Percentiles rank a stretch among this genome's conserved stretches.
Evolutionary conservation across 2,797 vertebrate species (phyloP).

Genomic region (Schizopygopsis pylzovi): DNA sequence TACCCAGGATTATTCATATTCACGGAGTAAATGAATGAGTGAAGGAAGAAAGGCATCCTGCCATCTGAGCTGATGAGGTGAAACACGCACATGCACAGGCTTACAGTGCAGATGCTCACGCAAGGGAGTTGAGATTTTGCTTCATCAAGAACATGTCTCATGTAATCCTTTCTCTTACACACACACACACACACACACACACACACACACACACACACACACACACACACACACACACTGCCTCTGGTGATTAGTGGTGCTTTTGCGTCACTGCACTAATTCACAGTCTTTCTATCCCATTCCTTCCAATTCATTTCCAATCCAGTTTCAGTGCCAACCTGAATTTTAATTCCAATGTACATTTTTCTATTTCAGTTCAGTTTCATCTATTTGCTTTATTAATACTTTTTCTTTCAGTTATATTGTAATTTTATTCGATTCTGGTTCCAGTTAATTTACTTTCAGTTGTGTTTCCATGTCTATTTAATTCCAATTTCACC

Average conservation of each 20-base stretch:
- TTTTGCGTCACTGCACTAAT: constrained; percentile 7
- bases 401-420: background rate
- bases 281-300: constrained; percentile 18
- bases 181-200: constrained; percentile 46
- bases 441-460: background rate
- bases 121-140: constrained; percentile 71
- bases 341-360: background rate
- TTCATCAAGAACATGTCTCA: constrained; percentile 72
- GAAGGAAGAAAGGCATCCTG: constrained; percentile 49
- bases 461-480: background rate
- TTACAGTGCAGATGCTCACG: constrained; percentile 50
- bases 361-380: background rate
- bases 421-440: background rate
- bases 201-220: constrained; percentile 46
- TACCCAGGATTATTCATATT: constrained; percentile 49
- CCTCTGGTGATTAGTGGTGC: constrained; percentile 23
- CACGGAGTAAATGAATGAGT: constrained; percentile 78
- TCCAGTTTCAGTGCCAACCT: background rate
- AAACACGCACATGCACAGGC: constrained; percentile 3
- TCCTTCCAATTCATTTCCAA: background rate
- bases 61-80: constrained; percentile 23
- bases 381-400: background rate
- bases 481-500: background rate
- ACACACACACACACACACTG: constrained; percentile 35
- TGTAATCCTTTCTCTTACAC: constrained; percentile 72